Base-by-base conservation (phyloP, 2,113 vertebrate species). In the Hippocampus mohnikei region DNA sequence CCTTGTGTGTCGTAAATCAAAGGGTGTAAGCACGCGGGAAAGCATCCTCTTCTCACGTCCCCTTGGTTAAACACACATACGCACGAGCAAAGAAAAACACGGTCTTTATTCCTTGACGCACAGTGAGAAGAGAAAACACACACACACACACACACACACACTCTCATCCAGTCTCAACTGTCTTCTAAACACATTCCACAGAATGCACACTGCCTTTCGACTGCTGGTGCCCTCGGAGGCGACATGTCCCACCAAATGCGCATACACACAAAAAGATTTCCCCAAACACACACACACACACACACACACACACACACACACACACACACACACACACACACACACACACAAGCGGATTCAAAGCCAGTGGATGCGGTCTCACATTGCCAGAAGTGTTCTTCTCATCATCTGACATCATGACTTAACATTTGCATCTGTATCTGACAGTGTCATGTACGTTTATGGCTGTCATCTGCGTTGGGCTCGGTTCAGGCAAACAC, bases 1-100 rank as follows among this genome's bases (percentile, higher is more conserved):
- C 33, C 58, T 50, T 68, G 72, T 69, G 76, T 82, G 75, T 66
- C 73, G 78, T 84, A 83, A 83, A 90, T 88, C 86, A 85, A 37
- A 65, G 60, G 21, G 44, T 44, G 53, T 48, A 79, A 84, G 73
- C 72, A 76, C 66, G 82, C 81, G 77, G 74, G 73, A 76, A 80
- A 83, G 81, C 80, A 66, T 76, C 76, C 69, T 73, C 74, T 86
- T 84, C 85, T 86, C 84, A 82, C 62, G 66, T 84, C 77, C 74
- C 79, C 70, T 81, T 83, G 66, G 77, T 81, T 70, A 67, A 74
- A 67, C 63, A 75, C n/a, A 67, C 60, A 75, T 37, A 42, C 61
- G 40, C 61, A 37, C 33, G 5, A 37, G 55, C 71, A 68, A 52
- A 73, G 40, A 67, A 41, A 68, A 72, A 75, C 50, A 44, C 60